Evolutionary conservation across 23 tunicate genomes (phyloP), one percentile per base, ranked within the genome.

Genomic region (Ascidia mentula): DNA sequence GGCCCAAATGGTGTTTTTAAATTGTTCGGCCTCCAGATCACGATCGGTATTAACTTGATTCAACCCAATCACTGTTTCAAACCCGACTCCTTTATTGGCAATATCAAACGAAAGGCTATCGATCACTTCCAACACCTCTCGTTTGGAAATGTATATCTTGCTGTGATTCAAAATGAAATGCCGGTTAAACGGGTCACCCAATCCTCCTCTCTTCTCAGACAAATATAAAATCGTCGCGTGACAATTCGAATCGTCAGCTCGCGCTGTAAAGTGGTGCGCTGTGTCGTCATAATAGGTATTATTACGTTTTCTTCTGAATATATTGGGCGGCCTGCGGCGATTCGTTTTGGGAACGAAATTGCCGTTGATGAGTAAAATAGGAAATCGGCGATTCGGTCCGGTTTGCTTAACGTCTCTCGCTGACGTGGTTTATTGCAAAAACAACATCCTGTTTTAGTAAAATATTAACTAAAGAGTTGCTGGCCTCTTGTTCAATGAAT

Each of bases 261-360:
- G 65, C 65, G 65, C 65, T 53, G 65, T 53, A 53, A 53, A 53
- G 24, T 6, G 65, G 65, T 26, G 65, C 28, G 65, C 65, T 28
- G 24, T 53, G 65, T 53, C 65, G 65, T 53, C 65, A 53, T 53
- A 53, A 53, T 53, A 53, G 65, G 24, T 3, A 28, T 53, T 53
- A 53, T 53, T 53, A 28, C 65, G 65, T 53, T 53, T 53, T 28
- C 65, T 53, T 53, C 65, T 53, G 28, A n/a, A 53, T 53, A 53
- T 28, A 53, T 53, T 28, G 65, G 65, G 65, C 65, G 65, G 65
- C 65, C 65, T 28, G 65, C 65, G 65, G 65, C 65, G 65, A 53
- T 53, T 28, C 65, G 65, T 53, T 53, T 53, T 53, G 24, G 65
- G 65, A 53, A 53, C 65, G 13, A 53, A 53, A 53, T 53, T 53